phyloP scores from a whole-genome alignment of 2,797 vertebrate genomes.

The Karalla daura region DNA sequence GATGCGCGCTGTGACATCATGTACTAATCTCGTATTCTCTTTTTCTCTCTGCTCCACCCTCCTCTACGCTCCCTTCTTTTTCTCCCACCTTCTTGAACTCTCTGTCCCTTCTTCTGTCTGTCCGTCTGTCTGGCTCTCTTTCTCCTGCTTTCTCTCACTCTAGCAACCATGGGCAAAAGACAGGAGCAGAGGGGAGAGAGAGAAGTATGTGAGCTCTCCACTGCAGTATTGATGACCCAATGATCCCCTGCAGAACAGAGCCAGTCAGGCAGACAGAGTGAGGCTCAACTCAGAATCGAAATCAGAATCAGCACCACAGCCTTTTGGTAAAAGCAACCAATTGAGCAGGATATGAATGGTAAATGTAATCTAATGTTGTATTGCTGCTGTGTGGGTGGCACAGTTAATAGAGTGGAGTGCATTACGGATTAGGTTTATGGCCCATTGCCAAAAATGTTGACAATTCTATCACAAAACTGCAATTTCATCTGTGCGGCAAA shows the following conservation, averaged over 20 bases:
- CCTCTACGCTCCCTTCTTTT: constrained; percentile 31
- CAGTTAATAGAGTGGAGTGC: constrained; percentile 65
- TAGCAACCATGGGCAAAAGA: constrained; percentile 75
- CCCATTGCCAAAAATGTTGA: constrained; percentile 59
- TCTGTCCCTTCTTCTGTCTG: constrained; percentile 48
- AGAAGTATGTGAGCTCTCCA: constrained; percentile 80
- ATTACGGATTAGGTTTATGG: constrained; percentile 65
- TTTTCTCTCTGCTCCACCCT: constrained; percentile 71
- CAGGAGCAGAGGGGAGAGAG: constrained; percentile 73
- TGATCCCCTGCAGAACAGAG: constrained; percentile 84
- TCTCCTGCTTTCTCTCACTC: constrained; percentile 53
- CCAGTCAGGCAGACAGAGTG: constrained; percentile 81
- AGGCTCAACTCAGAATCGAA: constrained; percentile 79
- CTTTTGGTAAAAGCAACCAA: constrained; percentile 64
- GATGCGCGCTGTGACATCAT: constrained; percentile 71
- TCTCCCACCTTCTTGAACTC: constrained; percentile 49
- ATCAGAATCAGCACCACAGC: constrained; percentile 69
- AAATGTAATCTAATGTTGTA: constrained; percentile 70
- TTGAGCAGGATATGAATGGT: constrained; percentile 67
- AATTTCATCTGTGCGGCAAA: constrained; percentile 40
- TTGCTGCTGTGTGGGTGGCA: constrained; percentile 65
- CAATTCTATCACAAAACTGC: constrained; percentile 41
- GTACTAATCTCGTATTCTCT: constrained; percentile 76
- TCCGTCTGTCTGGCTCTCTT: constrained; percentile 39
- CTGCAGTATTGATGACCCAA: constrained; percentile 85